phyloP scores from a whole-genome alignment of 2,113 vertebrate species.

The Holacanthus passer region DNA sequence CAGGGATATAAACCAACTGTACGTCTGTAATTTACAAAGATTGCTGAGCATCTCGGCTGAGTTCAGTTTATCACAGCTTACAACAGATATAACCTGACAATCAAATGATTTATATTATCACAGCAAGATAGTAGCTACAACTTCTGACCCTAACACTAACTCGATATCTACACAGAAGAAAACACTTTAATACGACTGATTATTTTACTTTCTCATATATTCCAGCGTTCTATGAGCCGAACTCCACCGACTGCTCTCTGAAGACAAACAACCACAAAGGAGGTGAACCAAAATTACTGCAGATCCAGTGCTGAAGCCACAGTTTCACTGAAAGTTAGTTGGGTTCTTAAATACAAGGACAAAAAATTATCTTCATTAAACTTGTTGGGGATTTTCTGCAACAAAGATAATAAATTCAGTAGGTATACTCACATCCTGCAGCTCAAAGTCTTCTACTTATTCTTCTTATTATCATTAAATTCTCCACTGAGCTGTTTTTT shows the following conservation, averaged over 20 bases:
- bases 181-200: not conserved
- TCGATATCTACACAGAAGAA: not conserved
- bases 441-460: not conserved
- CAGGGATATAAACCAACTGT: constrained; percentile 66
- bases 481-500: not conserved
- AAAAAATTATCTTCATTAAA: not conserved
- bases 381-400: not conserved
- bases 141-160: not conserved
- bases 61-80: not conserved
- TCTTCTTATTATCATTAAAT: not conserved
- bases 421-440: not conserved
- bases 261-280: not conserved
- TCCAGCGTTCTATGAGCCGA: not conserved
- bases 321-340: not conserved
- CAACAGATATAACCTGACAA: not conserved
- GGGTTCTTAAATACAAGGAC: not conserved
- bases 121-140: not conserved
- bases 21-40: not conserved
- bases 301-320: not conserved
- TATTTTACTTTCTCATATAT: not conserved
- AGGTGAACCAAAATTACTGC: not conserved
- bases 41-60: not conserved
- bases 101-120: not conserved
- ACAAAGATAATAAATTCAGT: not conserved
- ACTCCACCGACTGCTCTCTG: not conserved